Base-by-base conservation (phyloP, 2,888 invertebrate species). In the Blastobasis lacticolella region DNA sequence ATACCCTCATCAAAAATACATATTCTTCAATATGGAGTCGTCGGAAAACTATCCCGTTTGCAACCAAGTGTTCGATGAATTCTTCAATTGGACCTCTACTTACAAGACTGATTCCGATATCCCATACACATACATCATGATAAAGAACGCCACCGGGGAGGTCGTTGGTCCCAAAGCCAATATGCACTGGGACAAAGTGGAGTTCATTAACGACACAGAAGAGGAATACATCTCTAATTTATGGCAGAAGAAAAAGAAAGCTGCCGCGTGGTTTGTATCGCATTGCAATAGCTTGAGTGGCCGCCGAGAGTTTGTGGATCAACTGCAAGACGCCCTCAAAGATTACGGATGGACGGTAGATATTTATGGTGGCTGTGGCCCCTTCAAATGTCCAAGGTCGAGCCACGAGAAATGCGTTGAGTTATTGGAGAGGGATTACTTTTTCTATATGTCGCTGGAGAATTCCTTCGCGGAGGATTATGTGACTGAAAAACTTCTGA, bases 361-460 rank as follows among this genome's bases (percentile, higher is more conserved):
- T 59, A 73, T 91, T 5, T 91, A 82, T 57, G 91, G 91, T 0
- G 55, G 60, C 0, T 92, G 92, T 69, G 91, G 91, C 0, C 57
- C 61, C 0, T 56, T 76, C 0, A 57, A 61, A 9, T 87, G 87
- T 53, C 69, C 79, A 0, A 66, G 59, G 52, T 42, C 61, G 0
- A 57, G 55, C 5, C 58, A 64, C n/a, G 66, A 64, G 10, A 1
- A 23, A 23, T 88, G 88, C 53, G 66, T 76, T 50, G 57, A 53
- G 37, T 69, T 78, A 59, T 54, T 90, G 46, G 85, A 90, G 56
- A 78, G 71, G 9, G 86, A 92, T 52, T 94, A 94, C 73, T 93
- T 90, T 68, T 94, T 94, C 68, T 94, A 94, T 66, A 73, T 94
- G 56, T 81, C 91, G 0, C 92, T 94, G 64, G 94, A 94, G 75